A percentile compares a stretch with the other conserved stretches of the same genome.
Evolutionary conservation across 2,113 vertebrate genomes (phyloP).

Genomic region (Ammospiza caudacuta): DNA sequence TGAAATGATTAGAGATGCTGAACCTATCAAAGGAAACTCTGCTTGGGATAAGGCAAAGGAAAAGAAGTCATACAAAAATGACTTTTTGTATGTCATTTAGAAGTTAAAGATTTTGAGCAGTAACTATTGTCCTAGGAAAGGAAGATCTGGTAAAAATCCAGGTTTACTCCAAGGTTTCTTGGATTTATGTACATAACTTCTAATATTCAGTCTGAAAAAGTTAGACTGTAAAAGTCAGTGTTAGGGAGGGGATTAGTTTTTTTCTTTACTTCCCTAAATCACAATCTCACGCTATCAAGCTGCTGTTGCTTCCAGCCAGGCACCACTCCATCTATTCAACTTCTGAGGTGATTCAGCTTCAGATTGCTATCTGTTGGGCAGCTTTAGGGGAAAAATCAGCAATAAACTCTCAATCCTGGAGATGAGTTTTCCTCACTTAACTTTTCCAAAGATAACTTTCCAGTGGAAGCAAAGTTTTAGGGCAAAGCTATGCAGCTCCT

Average conservation of each 20-base stretch:
- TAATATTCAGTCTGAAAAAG: neutral
- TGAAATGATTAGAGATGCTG: neutral
- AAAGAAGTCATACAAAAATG: neutral
- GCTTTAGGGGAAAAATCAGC: neutral
- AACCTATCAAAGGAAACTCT: neutral
- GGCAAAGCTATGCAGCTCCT: neutral
- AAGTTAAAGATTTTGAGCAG: neutral
- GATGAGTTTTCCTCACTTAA: conserved; percentile 6
- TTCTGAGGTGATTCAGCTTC: neutral
- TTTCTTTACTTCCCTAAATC: conserved; percentile 40
- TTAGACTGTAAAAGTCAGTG: neutral
- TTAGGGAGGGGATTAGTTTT: neutral
- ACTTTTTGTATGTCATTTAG: neutral
- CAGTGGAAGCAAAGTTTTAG: neutral
- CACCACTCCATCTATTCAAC: conserved; percentile 3
- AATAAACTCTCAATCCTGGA: neutral
- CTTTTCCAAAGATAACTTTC: neutral
- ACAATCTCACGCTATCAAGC: neutral
- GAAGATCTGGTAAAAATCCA: neutral
- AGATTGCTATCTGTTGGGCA: neutral
- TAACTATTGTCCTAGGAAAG: neutral
- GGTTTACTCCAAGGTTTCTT: neutral
- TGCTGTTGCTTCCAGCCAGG: conserved; percentile 6
- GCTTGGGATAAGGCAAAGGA: neutral
- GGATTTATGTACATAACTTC: neutral